Percentiles rank a stretch among this genome's conserved stretches.
These are phyloP conservation scores for Dendrocincla tyrannina DNA, from an alignment of 2,797 vertebrate genomes.

Conservation along the genomic window DNA sequence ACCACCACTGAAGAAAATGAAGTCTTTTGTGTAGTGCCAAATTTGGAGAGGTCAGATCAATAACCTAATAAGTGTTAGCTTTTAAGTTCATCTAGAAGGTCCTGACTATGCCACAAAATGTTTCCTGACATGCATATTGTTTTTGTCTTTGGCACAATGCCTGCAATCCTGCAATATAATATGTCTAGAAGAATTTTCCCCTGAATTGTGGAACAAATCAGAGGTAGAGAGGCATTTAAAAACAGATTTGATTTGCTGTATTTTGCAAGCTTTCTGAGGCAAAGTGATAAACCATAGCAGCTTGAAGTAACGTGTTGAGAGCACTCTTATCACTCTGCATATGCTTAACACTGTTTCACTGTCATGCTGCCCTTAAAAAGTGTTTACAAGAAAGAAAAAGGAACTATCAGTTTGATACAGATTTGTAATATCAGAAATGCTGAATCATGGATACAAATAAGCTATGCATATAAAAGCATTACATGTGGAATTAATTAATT, in stretches of 20 bases:
- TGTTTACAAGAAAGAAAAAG: background rate
- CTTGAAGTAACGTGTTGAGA: constrained; percentile 18
- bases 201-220: constrained; percentile 39
- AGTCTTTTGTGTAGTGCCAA: background rate
- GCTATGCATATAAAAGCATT: background rate
- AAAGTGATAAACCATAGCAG: constrained; percentile 17
- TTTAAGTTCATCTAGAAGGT: background rate
- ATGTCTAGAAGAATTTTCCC: background rate
- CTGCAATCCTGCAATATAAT: background rate
- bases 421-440: background rate
- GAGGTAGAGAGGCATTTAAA: constrained; percentile 38
- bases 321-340: background rate
- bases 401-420: background rate
- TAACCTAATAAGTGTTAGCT: background rate
- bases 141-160: background rate
- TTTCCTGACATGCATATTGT: rapidly evolving
- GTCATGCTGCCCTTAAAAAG: background rate
- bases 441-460: background rate
- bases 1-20: background rate
- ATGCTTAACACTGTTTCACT: background rate
- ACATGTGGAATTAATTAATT: background rate
- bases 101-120: background rate
- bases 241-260: constrained; percentile 43
- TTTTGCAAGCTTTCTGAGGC: constrained; percentile 34
- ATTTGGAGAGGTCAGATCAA: background rate